Conservation (phyloP, 1,140 invertebrate species). For the Galendromus occidentalis region DNA sequence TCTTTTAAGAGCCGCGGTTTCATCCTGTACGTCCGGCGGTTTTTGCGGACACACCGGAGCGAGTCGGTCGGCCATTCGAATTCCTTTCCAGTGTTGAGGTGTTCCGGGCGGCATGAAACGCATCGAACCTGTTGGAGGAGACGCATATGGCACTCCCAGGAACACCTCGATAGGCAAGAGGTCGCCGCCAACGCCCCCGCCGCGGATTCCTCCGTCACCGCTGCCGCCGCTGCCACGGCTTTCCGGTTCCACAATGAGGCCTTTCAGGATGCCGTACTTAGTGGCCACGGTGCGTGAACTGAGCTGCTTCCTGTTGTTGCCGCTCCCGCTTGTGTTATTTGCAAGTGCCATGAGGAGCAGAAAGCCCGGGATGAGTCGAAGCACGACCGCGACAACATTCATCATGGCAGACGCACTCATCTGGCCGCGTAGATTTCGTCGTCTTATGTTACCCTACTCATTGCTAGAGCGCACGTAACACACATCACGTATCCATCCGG, state of each 20-base stretch:
- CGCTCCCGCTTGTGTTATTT: no score
- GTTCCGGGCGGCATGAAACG: slow-evolving; percentile 83
- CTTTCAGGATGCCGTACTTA: slow-evolving; percentile 5
- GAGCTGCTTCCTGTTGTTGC: not conserved
- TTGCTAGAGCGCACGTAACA: no score
- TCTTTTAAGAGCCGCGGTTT: slow-evolving; percentile 35
- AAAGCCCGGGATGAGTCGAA: no score
- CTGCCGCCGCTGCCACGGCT: not conserved
- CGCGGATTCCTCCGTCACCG: not conserved
- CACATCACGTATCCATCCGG: no score
- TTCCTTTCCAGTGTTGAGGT: slow-evolving; percentile 53
- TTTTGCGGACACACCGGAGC: slow-evolving; percentile 21
- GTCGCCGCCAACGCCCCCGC: not conserved
- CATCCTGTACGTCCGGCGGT: slow-evolving; percentile 40
- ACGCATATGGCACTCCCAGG: slow-evolving; percentile 78
- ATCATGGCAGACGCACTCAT: no score
- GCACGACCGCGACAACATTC: no score
- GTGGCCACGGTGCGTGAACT: slow-evolving; percentile 4
- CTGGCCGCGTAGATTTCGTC: no score
- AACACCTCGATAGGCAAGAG: slow-evolving; percentile 45
- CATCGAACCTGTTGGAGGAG: slow-evolving; percentile 62
- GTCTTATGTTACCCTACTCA: no score
- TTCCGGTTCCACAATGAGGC: not conserved
- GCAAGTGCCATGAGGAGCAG: no score
- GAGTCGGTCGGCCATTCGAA: slow-evolving; percentile 43